Conservation (phyloP, 92 coral and sea anemone species). For the Zoanthus solanderi region DNA sequence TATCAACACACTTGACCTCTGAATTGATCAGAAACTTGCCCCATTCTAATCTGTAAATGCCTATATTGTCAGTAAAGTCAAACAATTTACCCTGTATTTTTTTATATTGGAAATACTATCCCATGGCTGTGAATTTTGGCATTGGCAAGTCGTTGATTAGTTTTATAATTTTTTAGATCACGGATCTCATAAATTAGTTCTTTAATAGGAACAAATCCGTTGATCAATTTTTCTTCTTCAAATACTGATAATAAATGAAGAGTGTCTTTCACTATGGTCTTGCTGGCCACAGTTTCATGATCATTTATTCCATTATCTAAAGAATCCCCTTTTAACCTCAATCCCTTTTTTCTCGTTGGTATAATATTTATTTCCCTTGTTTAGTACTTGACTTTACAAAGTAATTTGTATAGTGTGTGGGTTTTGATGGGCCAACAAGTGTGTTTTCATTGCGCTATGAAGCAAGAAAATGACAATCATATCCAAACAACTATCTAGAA, state of each 20-base stretch:
- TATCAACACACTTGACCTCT: not conserved
- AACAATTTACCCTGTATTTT: not conserved
- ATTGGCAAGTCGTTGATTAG: not conserved
- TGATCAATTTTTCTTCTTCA: not conserved
- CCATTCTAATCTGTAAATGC: not conserved
- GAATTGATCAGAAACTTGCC: not conserved
- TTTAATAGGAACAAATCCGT: constrained; percentile 36
- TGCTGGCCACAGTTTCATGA: no score
- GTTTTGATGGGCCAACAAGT: no score
- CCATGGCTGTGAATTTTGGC: not conserved
- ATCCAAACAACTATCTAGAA: no score
- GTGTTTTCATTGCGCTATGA: no score
- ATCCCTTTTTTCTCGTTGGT: no score
- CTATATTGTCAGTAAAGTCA: constrained; percentile 9
- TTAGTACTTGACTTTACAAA: no score
- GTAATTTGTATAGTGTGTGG: no score
- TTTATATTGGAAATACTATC: constrained; percentile 11
- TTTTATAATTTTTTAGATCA: constrained; percentile 12
- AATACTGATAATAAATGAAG: not conserved
- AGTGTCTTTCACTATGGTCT: not conserved
- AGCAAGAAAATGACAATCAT: no score
- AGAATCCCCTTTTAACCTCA: no score
- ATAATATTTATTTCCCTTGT: no score
- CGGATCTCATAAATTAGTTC: constrained; percentile 36
- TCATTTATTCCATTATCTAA: no score